phyloP scores from a whole-genome alignment of 2,797 vertebrate species.

The Emydoidea blandingii region DNA sequence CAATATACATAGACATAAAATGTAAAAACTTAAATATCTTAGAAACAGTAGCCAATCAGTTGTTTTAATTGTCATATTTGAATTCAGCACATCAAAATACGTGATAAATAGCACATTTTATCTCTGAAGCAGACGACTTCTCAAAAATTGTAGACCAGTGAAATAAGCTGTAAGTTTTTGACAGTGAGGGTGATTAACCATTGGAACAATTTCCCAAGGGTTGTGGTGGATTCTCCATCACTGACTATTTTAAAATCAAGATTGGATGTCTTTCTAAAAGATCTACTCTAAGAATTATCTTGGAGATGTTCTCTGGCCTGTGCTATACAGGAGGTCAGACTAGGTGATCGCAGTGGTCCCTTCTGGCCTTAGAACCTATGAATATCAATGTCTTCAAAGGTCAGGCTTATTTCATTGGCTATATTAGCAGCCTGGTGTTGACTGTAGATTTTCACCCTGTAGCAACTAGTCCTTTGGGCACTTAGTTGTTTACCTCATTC shows the following conservation, averaged over 20 bases:
- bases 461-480: background rate
- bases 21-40: no score
- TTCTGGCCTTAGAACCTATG: background rate
- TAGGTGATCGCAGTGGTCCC: background rate
- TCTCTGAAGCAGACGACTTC: no score
- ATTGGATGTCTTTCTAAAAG: background rate
- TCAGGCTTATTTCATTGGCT: background rate
- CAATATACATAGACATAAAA: no score
- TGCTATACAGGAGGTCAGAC: background rate
- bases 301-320: background rate
- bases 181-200: background rate
- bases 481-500: background rate
- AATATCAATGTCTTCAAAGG: background rate
- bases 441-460: background rate
- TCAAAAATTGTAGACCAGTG: no score
- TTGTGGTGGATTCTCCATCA: background rate
- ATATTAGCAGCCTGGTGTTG: background rate
- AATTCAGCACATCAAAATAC: no score
- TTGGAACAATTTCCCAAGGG: background rate
- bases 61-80: no score
- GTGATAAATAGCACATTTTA: no score
- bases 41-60: no score
- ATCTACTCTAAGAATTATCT: background rate
- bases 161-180: background rate
- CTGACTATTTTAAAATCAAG: background rate